Conservation (phyloP, 92 coral and sea anemone genomes). For the Porites lobata region DNA sequence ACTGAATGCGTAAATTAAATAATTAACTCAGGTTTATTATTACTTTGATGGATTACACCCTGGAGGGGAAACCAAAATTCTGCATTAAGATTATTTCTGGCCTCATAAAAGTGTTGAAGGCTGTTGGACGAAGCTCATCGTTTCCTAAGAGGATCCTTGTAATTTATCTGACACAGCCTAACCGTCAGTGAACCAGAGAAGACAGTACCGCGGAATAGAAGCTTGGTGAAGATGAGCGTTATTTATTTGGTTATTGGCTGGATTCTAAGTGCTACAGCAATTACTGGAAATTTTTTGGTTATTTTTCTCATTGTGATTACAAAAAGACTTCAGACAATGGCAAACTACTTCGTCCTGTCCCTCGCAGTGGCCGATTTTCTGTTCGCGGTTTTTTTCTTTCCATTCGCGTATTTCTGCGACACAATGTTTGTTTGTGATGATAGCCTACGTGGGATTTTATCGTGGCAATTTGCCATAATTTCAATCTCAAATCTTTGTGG, state of each 20-base stretch:
- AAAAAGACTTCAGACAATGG: conserved; percentile 35
- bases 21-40: neutral
- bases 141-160: too few relatives aligned
- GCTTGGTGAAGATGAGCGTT: neutral
- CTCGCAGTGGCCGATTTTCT: conserved; percentile 59
- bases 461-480: conserved; percentile 11
- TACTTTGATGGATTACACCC: too few relatives aligned
- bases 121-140: too few relatives aligned
- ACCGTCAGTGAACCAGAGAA: too few relatives aligned
- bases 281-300: conserved; percentile 49
- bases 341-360: conserved; percentile 52
- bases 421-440: neutral
- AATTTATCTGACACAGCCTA: too few relatives aligned
- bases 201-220: too few relatives aligned
- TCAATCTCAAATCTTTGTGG: conserved; percentile 55
- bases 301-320: conserved; percentile 34
- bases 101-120: too few relatives aligned
- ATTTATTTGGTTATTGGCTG: neutral
- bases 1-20: too few relatives aligned
- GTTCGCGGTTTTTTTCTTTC: conserved; percentile 1
- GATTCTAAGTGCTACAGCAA: conserved; percentile 2
- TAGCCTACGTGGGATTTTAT: neutral
- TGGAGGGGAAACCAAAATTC: neutral
- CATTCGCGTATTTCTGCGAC: conserved; percentile 3
- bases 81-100: too few relatives aligned